Percentiles rank a stretch among this genome's conserved stretches.
Evolutionary conservation across 37 sponge, comb jelly and placozoan genomes (phyloP).

Genomic region (Haliclona indistincta): DNA sequence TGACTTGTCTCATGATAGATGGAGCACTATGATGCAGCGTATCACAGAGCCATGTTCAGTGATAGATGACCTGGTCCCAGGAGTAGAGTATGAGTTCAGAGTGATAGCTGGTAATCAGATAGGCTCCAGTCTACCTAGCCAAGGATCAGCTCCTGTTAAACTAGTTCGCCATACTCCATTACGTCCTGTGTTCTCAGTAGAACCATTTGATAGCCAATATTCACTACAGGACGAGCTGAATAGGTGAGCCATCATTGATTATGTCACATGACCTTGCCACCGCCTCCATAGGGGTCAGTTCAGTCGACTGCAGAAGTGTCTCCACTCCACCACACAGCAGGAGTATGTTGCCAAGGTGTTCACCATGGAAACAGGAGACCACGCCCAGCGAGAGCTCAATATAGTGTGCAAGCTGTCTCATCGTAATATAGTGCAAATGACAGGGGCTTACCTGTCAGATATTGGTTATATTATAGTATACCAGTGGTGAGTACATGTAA

Average conservation of each 20-base stretch:
- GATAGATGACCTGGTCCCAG: slow-evolving; percentile 43
- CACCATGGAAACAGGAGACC: slow-evolving; percentile 26
- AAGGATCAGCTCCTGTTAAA: slow-evolving; percentile 16
- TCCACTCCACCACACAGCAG: slow-evolving; percentile 41
- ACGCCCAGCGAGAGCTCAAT: slow-evolving; percentile 60
- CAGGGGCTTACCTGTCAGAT: slow-evolving; percentile 38
- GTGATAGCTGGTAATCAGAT: slow-evolving; percentile 59
- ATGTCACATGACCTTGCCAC: too few species aligned
- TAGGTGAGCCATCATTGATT: slow-evolving; percentile 26
- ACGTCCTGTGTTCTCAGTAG: slow-evolving; percentile 22
- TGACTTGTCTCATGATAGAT: neutral
- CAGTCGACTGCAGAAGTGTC: slow-evolving; percentile 53
- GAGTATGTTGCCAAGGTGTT: slow-evolving; percentile 62
- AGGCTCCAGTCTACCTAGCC: slow-evolving; percentile 27
- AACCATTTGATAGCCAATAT: slow-evolving; percentile 52
- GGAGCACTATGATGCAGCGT: slow-evolving; percentile 47
- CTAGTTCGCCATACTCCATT: neutral
- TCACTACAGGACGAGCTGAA: slow-evolving; percentile 22
- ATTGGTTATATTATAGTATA: slow-evolving; percentile 43
- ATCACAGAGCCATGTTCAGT: slow-evolving; percentile 31
- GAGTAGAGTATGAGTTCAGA: slow-evolving; percentile 53
- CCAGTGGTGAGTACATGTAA: slow-evolving; percentile 55
- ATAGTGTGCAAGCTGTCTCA: slow-evolving; percentile 53
- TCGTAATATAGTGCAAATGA: slow-evolving; percentile 44
- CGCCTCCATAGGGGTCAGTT: slow-evolving; percentile 60